Base-by-base conservation (phyloP, 2,888 invertebrate genomes). In the Chrysolina oricalcia region DNA sequence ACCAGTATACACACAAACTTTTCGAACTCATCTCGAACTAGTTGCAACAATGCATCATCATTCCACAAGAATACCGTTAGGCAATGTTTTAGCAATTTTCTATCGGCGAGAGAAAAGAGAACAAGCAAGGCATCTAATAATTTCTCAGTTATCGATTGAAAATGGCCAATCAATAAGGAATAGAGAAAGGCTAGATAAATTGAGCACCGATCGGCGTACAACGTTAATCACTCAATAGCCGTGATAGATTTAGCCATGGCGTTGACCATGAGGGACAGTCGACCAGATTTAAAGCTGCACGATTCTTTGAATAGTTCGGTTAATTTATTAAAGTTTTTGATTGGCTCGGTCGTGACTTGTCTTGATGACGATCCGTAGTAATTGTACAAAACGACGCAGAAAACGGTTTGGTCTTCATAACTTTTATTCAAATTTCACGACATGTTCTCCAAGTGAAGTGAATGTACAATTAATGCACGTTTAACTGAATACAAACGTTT, bases 231-330 rank as follows among this genome's bases (percentile, higher is more conserved):
- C 72, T 70, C 50, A 70, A 35, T 68, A 73, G 62, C 78, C 72
- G 74, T 66, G 81, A 83, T 81, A 80, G 82, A 84, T 85, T 85
- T 84, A 85, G 84, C 87, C 87, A 84, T 87, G 87, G 87, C 86
- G 87, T 87, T 87, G 87, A 87, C 87, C 87, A 87, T 87, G 87
- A 84, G 79, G 80, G 76, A 76, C 83, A 84, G 82, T 80, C 71
- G 78, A 74, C 79, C 80, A 81, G 66, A 72, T 75, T 53, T 13
- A 75, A 19, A 63, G 68, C 40, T 67, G 62, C 41, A 48, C 62
- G 23, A n/a, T 17, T 69, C n/a, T 23, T 59, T 15, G 27, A 23
- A 68, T 68, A 68, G 68, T 53, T 21, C 68, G 15, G 68, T 68
- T 19, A 56, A 68, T 35, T 40, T 9, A 53, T 35, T 15, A 8